These are phyloP conservation scores for Myzus persicae DNA, from an alignment of 1,140 invertebrate genomes.

Conservation along the genomic window DNA sequence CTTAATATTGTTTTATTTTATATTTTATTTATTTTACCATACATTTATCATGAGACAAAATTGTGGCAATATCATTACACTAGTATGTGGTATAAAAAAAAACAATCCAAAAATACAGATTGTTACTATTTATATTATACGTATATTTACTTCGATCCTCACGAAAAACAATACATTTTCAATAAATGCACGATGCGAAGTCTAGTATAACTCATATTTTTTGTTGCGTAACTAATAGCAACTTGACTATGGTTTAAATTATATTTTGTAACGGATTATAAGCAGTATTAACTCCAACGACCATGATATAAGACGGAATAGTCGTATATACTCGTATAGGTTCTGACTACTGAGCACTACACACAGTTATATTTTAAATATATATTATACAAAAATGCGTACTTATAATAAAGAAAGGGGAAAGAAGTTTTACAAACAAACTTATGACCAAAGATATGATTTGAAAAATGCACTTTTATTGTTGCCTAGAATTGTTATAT, in stretches of 20 bases:
- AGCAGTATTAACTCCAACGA: not conserved
- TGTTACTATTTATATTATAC: not conserved
- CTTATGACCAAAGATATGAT: not conserved
- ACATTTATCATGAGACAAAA: not conserved
- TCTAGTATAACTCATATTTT: not conserved
- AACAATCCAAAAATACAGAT: not conserved
- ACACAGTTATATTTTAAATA: not conserved
- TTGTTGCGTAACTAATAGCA: not conserved
- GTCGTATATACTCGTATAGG: not conserved
- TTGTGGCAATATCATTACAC: not conserved
- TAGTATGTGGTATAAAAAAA: not conserved
- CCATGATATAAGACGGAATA: not conserved
- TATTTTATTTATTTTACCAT: not conserved
- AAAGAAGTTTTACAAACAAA: not conserved
- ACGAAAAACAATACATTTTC: not conserved
- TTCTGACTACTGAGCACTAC: not conserved
- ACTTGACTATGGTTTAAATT: not conserved
- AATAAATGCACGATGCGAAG: not conserved
- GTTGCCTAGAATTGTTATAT: not conserved
- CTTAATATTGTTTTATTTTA: not conserved
- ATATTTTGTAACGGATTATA: not conserved
- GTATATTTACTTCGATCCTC: not conserved
- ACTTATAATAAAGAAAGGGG: not conserved
- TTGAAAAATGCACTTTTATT: slow-evolving; percentile 26
- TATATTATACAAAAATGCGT: not conserved